phyloP scores from a whole-genome alignment of 1,140 invertebrate species.

The Tetramorium alpestre region DNA sequence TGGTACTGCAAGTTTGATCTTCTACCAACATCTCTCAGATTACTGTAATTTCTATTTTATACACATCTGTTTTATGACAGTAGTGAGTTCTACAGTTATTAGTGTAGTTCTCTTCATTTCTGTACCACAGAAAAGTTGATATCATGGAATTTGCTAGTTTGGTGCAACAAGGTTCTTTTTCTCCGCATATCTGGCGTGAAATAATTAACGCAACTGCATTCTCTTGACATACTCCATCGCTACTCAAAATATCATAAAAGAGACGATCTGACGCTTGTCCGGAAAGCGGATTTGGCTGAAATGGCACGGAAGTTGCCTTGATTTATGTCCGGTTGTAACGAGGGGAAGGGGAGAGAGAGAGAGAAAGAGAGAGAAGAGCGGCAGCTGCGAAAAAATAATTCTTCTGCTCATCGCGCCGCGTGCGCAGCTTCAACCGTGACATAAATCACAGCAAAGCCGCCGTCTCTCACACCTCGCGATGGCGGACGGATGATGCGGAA shows the following conservation, averaged over 20 bases:
- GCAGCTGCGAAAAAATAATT: slow-evolving; percentile 57
- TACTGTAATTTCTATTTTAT: neutral
- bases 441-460: slow-evolving; percentile 53
- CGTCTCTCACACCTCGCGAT: slow-evolving; percentile 45
- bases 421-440: slow-evolving; percentile 26
- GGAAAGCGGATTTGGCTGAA: slow-evolving; percentile 14
- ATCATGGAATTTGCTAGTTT: neutral
- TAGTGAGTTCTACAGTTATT: neutral
- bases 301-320: slow-evolving; percentile 35
- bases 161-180: neutral
- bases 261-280: slow-evolving; percentile 1
- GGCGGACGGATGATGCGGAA: slow-evolving; percentile 60
- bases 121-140: neutral
- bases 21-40: neutral
- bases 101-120: neutral
- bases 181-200: neutral
- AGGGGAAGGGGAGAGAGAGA: neutral
- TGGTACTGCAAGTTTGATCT: neutral
- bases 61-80: neutral
- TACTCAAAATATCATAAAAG: neutral
- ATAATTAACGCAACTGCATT: slow-evolving; percentile 8
- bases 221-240: neutral
- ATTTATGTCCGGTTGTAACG: slow-evolving; percentile 52
- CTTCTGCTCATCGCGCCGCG: slow-evolving; percentile 48
- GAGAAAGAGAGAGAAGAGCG: neutral